Percentiles rank a stretch among this genome's conserved stretches.
Evolutionary conservation across 2,797 vertebrate genomes (phyloP).

Genomic region (Bovichtus diacanthus): DNA sequence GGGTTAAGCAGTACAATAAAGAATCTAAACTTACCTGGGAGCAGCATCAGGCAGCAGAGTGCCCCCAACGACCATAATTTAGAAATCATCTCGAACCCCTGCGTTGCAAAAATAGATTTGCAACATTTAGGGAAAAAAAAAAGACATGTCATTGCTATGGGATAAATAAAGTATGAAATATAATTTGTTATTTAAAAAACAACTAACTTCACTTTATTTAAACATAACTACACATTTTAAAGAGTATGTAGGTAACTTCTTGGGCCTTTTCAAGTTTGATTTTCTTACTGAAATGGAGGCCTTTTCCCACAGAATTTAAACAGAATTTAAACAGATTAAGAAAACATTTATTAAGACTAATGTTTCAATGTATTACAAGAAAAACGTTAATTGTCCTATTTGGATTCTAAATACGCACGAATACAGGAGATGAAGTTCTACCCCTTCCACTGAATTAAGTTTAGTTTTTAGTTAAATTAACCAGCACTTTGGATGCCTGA

Average conservation of each 20-base stretch:
- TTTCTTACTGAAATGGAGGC: neutral
- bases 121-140: neutral
- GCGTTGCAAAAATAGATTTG: neutral
- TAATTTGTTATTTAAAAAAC: neutral
- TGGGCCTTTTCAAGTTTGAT: neutral
- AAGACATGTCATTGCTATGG: too few relatives aligned
- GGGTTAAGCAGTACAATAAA: neutral
- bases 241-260: neutral
- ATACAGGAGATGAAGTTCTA: neutral
- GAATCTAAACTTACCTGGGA: constrained; percentile 72
- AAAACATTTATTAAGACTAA: neutral
- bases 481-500: neutral
- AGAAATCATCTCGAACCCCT: constrained; percentile 76
- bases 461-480: neutral
- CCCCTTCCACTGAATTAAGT: neutral
- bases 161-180: neutral
- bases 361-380: neutral
- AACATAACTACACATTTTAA: neutral
- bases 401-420: neutral
- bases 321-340: neutral
- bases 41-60: constrained; percentile 70
- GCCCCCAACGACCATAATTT: constrained; percentile 61
- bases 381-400: neutral
- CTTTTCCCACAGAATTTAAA: too few relatives aligned
- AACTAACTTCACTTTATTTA: neutral